A percentile compares a stretch with the other conserved stretches of the same genome.
Conservation (phyloP, 2,113 vertebrate genomes). For the Girardinichthys multiradiatus region DNA sequence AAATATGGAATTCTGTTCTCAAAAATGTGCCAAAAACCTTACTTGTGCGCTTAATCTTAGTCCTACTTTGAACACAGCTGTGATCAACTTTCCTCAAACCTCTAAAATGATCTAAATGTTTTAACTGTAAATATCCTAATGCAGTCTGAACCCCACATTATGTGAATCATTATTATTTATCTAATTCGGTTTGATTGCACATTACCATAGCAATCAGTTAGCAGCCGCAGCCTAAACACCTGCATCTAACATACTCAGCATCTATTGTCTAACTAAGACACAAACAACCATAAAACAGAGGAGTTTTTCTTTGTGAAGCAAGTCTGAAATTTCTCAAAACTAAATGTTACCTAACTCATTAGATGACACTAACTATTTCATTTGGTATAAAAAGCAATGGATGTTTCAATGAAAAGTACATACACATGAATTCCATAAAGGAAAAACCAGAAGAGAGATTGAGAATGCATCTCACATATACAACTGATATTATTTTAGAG, state of each 20-base stretch:
- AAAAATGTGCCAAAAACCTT: not conserved
- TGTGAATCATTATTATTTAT: not conserved
- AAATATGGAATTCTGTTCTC: too few species aligned
- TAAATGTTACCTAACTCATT: not conserved
- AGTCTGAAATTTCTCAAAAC: not conserved
- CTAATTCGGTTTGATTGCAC: not conserved
- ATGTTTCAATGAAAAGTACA: not conserved
- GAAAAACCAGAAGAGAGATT: not conserved
- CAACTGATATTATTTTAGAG: not conserved
- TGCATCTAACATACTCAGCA: not conserved
- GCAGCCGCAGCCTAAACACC: not conserved
- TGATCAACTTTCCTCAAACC: not conserved
- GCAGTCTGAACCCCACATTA: not conserved
- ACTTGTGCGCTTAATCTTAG: not conserved
- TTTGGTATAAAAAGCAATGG: not conserved
- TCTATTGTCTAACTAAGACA: not conserved
- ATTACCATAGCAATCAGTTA: slow-evolving; percentile 9
- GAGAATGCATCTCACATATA: not conserved
- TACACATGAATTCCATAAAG: not conserved
- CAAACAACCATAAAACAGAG: not conserved
- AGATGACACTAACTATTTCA: not conserved
- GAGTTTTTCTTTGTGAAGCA: not conserved
- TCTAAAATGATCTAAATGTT: not conserved
- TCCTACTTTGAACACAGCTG: not conserved
- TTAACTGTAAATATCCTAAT: not conserved